These are phyloP conservation scores for Orthosia incerta DNA, from an alignment of 2,888 invertebrate species.

Conservation along the genomic window DNA sequence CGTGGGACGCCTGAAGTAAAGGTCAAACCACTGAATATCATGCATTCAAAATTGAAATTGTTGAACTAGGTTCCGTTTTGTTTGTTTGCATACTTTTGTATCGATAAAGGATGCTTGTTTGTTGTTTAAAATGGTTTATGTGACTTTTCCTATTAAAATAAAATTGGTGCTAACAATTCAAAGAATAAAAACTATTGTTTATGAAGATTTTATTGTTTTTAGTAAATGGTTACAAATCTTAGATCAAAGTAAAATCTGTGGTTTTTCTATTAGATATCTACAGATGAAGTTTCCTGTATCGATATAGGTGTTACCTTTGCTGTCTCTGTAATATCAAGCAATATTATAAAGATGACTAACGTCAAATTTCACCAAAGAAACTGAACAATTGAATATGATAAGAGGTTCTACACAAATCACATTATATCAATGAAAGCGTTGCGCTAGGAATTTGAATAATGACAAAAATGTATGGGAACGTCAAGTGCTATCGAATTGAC, in stretches of 20 bases:
- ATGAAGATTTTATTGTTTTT: background rate
- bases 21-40: slow-evolving; percentile 45
- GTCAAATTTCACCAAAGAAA: background rate
- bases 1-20: slow-evolving; percentile 31
- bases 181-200: background rate
- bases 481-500: too few relatives aligned
- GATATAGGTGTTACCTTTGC: too few relatives aligned
- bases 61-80: slow-evolving; percentile 20
- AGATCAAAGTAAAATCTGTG: background rate
- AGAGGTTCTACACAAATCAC: too few relatives aligned
- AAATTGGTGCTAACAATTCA: background rate
- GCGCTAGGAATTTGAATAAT: too few relatives aligned
- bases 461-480: too few relatives aligned
- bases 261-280: background rate
- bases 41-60: slow-evolving; percentile 37
- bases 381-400: background rate
- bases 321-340: too few relatives aligned
- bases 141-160: background rate
- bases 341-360: too few relatives aligned
- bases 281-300: background rate
- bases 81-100: slow-evolving; percentile 15
- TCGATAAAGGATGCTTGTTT: too few relatives aligned
- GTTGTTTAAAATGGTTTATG: background rate
- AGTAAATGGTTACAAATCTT: background rate
- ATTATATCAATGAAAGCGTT: too few relatives aligned